Evolutionary conservation across 2,113 vertebrate species (phyloP).

Genomic region (Aegotheles bennettii): DNA sequence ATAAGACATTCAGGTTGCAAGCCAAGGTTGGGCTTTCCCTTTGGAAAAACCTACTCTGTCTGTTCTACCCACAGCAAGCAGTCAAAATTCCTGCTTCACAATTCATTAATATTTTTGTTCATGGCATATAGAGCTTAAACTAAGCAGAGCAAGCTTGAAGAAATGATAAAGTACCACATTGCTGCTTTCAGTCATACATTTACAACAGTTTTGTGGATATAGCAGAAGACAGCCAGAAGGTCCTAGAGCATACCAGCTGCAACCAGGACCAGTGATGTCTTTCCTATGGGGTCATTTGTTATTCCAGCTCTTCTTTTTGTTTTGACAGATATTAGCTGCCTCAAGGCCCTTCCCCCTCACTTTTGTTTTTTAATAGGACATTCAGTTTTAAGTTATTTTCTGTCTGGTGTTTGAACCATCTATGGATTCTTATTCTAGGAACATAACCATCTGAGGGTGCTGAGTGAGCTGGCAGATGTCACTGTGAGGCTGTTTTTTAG

Average conservation of each 20-base stretch:
- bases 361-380: neutral
- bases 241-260: neutral
- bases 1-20: neutral
- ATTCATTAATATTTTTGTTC: neutral
- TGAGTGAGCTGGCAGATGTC: neutral
- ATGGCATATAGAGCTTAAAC: neutral
- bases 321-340: neutral
- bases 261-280: neutral
- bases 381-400: neutral
- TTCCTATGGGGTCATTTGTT: neutral
- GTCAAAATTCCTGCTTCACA: neutral
- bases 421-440: neutral
- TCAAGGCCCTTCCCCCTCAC: neutral
- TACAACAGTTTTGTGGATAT: neutral
- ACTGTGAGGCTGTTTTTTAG: neutral
- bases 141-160: neutral
- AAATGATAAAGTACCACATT: neutral
- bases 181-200: neutral
- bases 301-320: neutral
- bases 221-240: neutral
- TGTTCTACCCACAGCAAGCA: neutral
- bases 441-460: neutral
- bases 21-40: neutral
- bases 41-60: neutral
- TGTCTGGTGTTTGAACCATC: neutral